These are phyloP conservation scores for Drosophila persimilis DNA, from an alignment of 1,140 invertebrate species.

Conservation along the genomic window DNA sequence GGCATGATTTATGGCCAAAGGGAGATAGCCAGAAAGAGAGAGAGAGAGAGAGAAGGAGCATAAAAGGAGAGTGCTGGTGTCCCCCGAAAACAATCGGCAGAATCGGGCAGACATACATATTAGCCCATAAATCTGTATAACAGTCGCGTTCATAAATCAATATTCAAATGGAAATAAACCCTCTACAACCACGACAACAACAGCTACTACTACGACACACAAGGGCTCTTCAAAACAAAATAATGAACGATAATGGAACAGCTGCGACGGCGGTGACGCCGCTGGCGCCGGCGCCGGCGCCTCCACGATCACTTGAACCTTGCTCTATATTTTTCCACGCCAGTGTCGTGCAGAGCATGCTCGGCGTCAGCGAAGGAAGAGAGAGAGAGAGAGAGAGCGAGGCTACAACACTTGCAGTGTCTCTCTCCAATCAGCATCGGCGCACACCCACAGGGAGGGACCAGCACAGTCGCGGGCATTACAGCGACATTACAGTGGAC, in stretches of 20 bases:
- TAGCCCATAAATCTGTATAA: slow-evolving; percentile 54
- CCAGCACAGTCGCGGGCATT: no score
- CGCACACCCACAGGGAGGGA: no score
- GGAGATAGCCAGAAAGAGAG: slow-evolving; percentile 16
- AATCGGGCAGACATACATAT: slow-evolving; percentile 39
- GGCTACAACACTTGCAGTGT: not conserved
- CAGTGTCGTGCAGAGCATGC: slow-evolving; percentile 19
- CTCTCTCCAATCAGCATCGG: no score
- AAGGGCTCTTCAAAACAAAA: slow-evolving; percentile 23
- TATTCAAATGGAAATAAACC: slow-evolving; percentile 45
- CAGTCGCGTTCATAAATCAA: slow-evolving; percentile 48
- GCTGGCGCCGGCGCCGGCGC: slow-evolving; percentile 7
- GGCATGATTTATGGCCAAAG: slow-evolving; percentile 37
- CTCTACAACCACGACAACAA: not conserved
- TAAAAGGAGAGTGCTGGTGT: not conserved
- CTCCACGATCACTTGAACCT: slow-evolving; percentile 46
- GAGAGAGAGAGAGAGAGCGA: not conserved
- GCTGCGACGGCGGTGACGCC: slow-evolving; percentile 6
- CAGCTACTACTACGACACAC: slow-evolving; percentile 8
- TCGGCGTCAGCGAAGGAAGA: not conserved
- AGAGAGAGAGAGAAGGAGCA: no score
- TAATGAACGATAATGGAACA: slow-evolving; percentile 8
- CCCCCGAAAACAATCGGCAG: slow-evolving; percentile 19
- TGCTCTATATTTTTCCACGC: slow-evolving; percentile 12
- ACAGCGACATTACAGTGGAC: not conserved